These are phyloP conservation scores for Drosophila tristis DNA, from an alignment of 1,140 invertebrate genomes.

Conservation along the genomic window DNA sequence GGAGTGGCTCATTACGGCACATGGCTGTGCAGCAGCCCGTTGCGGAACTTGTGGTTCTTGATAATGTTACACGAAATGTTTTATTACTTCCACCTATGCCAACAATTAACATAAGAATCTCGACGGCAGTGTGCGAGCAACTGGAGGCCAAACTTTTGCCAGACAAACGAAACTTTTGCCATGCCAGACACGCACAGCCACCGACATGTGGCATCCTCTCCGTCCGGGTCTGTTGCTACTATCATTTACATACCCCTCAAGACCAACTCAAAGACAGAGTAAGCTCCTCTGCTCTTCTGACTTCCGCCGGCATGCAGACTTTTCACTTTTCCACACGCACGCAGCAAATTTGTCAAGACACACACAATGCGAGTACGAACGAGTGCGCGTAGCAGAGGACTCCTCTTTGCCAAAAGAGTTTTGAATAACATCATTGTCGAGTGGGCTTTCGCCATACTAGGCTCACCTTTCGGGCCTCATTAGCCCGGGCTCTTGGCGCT, in stretches of 20 bases:
- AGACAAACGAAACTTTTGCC: slow-evolving; percentile 54
- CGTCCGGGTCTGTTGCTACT: slow-evolving; percentile 21
- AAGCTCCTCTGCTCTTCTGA: slow-evolving; percentile 29
- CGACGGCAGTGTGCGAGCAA: slow-evolving; percentile 9
- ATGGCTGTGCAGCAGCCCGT: slow-evolving; percentile 3
- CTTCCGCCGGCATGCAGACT: slow-evolving; percentile 47
- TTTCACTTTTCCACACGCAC: slow-evolving; percentile 34
- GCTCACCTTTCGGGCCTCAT: slow-evolving; percentile 29
- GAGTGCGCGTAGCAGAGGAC: slow-evolving; percentile 15
- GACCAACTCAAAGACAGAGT: slow-evolving; percentile 6
- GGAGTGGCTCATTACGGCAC: no score
- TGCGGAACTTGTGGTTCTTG: slow-evolving; percentile 56
- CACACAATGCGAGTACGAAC: slow-evolving; percentile 43
- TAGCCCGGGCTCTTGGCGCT: slow-evolving; percentile 19
- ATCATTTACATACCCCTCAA: slow-evolving; percentile 58
- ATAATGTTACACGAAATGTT: slow-evolving; percentile 75
- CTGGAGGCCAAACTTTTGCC: slow-evolving; percentile 20
- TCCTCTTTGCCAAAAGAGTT: slow-evolving; percentile 40
- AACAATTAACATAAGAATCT: slow-evolving; percentile 80
- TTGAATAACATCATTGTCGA: slow-evolving; percentile 60
- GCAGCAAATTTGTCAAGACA: slow-evolving; percentile 67
- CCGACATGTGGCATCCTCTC: slow-evolving; percentile 33
- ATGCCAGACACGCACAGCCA: slow-evolving; percentile 38
- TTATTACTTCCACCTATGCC: slow-evolving; percentile 81
- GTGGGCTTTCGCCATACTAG: neutral